Conservation (phyloP, 2,888 invertebrate species). For the Exephanes ischioxanthus region DNA sequence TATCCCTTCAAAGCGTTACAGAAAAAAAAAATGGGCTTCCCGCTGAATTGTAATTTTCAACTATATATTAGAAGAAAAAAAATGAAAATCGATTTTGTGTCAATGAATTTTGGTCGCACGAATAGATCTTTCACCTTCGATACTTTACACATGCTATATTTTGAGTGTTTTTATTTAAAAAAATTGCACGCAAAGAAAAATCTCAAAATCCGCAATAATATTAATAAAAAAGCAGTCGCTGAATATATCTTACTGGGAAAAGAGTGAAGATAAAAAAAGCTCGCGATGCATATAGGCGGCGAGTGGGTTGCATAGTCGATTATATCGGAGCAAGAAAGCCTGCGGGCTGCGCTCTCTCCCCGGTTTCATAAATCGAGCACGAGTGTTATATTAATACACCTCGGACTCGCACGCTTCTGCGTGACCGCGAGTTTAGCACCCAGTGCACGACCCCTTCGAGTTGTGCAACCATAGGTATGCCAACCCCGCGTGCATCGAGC, state of each 20-base stretch:
- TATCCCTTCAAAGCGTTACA: background rate
- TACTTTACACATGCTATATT: background rate
- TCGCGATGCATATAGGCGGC: background rate
- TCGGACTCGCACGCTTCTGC: constrained; percentile 67
- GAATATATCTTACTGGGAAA: background rate
- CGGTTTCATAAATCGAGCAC: constrained; percentile 57
- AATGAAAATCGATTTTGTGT: background rate
- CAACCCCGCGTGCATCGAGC: constrained; percentile 48
- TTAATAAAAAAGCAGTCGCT: background rate
- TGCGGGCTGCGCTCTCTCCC: constrained; percentile 19
- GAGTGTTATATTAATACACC: constrained; percentile 67
- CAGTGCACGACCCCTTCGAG: constrained; percentile 60
- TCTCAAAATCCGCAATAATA: background rate
- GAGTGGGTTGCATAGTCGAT: background rate
- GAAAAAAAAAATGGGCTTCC: background rate
- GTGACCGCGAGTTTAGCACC: constrained; percentile 68
- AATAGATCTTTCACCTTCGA: background rate
- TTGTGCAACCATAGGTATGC: constrained; percentile 65
- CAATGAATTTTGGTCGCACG: background rate
- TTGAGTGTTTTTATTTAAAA: background rate
- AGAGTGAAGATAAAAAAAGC: background rate
- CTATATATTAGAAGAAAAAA: background rate
- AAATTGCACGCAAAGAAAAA: background rate
- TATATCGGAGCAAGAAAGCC: constrained; percentile 15
- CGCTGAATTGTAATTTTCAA: background rate